Evolutionary conservation across 2,888 invertebrate species (phyloP).

Genomic region (Clostera curtula): DNA sequence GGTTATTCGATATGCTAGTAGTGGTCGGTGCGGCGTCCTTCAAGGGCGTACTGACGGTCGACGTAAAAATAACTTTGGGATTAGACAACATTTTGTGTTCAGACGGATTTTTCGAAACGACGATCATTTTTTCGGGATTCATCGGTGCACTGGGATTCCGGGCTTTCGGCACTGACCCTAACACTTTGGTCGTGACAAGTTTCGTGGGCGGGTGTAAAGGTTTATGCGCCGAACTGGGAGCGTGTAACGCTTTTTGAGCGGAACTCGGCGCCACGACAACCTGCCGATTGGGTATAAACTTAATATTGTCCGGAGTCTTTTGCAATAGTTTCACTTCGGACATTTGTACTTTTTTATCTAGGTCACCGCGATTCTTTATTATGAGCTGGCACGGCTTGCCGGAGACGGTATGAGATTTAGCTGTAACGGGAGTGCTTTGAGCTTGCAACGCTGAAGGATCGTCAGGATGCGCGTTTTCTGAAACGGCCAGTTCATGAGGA

Average conservation of each 20-base stretch:
- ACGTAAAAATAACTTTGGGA: slow-evolving; percentile 56
- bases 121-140: slow-evolving; percentile 59
- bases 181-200: slow-evolving; percentile 61
- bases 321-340: slow-evolving; percentile 61
- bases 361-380: slow-evolving; percentile 52
- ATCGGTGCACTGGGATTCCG: slow-evolving; percentile 33
- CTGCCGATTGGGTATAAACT: slow-evolving; percentile 59
- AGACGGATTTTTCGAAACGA: slow-evolving; percentile 55
- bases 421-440: slow-evolving; percentile 41
- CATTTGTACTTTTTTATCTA: slow-evolving; percentile 55
- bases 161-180: slow-evolving; percentile 49
- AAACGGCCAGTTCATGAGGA: slow-evolving; percentile 48
- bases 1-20: slow-evolving; percentile 42
- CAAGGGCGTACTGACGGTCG: slow-evolving; percentile 36
- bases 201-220: slow-evolving; percentile 47
- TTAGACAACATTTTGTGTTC: slow-evolving; percentile 43
- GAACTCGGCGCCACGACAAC: slow-evolving; percentile 52
- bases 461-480: slow-evolving; percentile 44
- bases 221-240: slow-evolving; percentile 51
- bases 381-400: slow-evolving; percentile 61
- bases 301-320: slow-evolving; percentile 53
- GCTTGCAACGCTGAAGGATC: slow-evolving; percentile 44
- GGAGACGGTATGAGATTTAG: slow-evolving; percentile 33
- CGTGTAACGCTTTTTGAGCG: slow-evolving; percentile 49
- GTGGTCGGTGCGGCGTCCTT: slow-evolving; percentile 37